phyloP scores from a whole-genome alignment of 1,140 invertebrate genomes.

The Rhopalosiphum padi region DNA sequence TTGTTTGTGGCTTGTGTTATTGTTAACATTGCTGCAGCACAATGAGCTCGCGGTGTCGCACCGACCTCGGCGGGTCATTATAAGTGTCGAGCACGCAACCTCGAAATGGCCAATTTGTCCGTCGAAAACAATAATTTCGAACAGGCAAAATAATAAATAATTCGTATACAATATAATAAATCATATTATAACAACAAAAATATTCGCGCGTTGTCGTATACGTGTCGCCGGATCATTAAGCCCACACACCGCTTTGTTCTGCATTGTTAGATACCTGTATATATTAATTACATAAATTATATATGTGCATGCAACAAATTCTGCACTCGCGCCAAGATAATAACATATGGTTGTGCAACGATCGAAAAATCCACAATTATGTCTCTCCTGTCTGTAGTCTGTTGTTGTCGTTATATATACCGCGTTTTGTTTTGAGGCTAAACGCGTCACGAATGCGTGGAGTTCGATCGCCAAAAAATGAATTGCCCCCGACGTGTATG shows the following conservation, averaged over 20 bases:
- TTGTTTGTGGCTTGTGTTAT: neutral
- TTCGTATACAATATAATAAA: neutral
- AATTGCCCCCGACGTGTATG: neutral
- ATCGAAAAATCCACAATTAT: constrained; percentile 10
- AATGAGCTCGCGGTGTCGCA: neutral
- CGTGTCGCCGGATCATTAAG: neutral
- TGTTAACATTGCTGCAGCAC: neutral
- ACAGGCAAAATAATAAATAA: neutral
- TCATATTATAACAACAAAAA: neutral
- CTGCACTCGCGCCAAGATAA: neutral
- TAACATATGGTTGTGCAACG: constrained; percentile 1
- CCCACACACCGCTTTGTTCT: too few relatives aligned
- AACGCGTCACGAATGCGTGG: constrained; percentile 39
- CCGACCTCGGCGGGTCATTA: constrained; percentile 9
- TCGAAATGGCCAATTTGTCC: neutral
- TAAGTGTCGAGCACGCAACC: neutral
- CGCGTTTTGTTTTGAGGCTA: constrained; percentile 38
- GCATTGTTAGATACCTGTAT: neutral
- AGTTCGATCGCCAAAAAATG: neutral
- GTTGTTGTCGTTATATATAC: neutral
- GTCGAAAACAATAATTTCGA: constrained; percentile 9
- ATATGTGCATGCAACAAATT: neutral
- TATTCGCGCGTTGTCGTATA: neutral
- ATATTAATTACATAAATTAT: neutral
- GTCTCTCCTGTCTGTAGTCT: neutral